Percentiles rank a stretch among this genome's conserved stretches.
phyloP scores from a whole-genome alignment of 2,797 vertebrate species.

The Falco peregrinus region DNA sequence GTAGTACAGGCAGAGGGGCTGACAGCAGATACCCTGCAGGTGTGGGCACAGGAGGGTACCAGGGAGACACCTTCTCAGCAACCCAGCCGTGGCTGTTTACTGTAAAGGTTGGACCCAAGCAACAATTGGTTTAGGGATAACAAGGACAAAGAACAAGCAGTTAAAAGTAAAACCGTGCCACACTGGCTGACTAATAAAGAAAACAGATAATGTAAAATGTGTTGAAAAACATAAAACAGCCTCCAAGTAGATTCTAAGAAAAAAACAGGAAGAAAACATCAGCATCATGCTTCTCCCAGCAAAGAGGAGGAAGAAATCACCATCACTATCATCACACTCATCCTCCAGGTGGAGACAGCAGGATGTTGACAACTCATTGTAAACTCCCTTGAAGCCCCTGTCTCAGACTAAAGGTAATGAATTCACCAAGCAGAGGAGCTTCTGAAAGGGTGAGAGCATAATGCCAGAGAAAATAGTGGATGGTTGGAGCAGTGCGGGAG shows the following conservation, averaged over 20 bases:
- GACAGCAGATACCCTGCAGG: background rate
- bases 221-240: background rate
- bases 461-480: background rate
- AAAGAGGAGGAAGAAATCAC: background rate
- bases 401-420: background rate
- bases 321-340: background rate
- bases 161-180: background rate
- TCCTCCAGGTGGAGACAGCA: background rate
- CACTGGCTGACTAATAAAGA: background rate
- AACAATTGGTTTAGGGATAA: background rate
- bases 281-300: background rate
- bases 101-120: background rate
- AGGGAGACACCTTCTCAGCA: background rate
- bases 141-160: background rate
- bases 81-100: background rate
- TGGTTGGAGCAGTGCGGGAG: background rate
- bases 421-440: background rate
- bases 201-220: rapidly evolving
- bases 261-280: background rate
- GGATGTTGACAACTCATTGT: background rate
- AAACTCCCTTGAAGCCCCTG: background rate
- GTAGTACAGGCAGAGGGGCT: background rate
- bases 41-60: background rate
- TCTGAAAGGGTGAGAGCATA: background rate
- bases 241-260: background rate